Evolutionary conservation across 2,113 vertebrate genomes (phyloP).

Genomic region (Cololabis saira): DNA sequence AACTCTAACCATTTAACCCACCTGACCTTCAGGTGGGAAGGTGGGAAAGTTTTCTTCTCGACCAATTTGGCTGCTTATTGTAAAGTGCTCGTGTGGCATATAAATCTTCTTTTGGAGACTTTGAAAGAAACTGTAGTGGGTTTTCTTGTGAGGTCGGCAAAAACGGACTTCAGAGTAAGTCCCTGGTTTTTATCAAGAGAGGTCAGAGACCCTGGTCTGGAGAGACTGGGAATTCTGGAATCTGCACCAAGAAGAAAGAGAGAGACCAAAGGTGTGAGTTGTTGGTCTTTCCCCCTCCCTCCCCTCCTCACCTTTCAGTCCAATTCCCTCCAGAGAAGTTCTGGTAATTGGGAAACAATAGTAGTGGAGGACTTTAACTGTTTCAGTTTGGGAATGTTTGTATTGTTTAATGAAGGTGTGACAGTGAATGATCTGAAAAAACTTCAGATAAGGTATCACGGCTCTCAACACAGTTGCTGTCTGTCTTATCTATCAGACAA

Average conservation of each 20-base stretch:
- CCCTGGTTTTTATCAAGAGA: conserved; percentile 57
- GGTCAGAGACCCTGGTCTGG: conserved; percentile 61
- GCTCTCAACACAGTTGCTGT: conserved; percentile 66
- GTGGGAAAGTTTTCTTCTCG: conserved; percentile 15
- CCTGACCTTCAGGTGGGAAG: conserved; percentile 38
- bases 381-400: conserved; percentile 59
- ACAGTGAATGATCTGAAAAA: conserved; percentile 75
- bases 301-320: conserved; percentile 16
- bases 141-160: background rate
- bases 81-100: conserved; percentile 51
- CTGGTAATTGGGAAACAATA: conserved; percentile 34
- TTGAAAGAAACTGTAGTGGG: conserved; percentile 33
- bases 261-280: conserved; percentile 26
- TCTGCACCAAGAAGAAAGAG: conserved; percentile 6
- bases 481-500: conserved; percentile 70
- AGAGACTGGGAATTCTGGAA: conserved; percentile 60
- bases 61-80: conserved; percentile 26
- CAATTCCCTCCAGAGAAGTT: conserved; percentile 39
- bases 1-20: conserved; percentile 14
- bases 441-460: conserved; percentile 67
- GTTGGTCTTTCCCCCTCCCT: conserved; percentile 21
- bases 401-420: conserved; percentile 59
- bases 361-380: conserved; percentile 12
- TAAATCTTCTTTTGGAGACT: conserved; percentile 47
- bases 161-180: conserved; percentile 50